A percentile compares a stretch with the other conserved stretches of the same genome.
phyloP scores from a whole-genome alignment of 2,888 invertebrate genomes.

The Schizotus pectinicornis region DNA sequence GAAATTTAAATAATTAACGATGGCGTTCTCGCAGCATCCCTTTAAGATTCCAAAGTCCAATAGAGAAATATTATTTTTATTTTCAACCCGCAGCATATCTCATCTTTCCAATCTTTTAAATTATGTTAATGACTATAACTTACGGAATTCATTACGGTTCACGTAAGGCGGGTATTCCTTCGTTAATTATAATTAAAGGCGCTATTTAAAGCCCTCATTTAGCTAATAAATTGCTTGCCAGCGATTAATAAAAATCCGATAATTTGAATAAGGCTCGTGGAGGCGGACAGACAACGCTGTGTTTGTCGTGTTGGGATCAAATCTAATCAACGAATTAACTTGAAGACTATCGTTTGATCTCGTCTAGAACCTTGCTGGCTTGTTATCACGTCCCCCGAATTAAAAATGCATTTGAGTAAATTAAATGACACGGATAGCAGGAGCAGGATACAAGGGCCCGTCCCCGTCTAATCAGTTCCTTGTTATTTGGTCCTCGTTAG shows the following conservation, averaged over 20 bases:
- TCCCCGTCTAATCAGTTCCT: conserved; percentile 18
- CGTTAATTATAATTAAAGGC: conserved; percentile 27
- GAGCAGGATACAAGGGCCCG: not conserved
- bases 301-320: conserved; percentile 13
- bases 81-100: conserved; percentile 9
- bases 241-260: conserved; percentile 29
- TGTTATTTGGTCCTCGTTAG: conserved; percentile 28
- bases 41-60: not conserved
- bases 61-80: not conserved
- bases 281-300: conserved; percentile 1
- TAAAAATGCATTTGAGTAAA: conserved; percentile 27
- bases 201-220: conserved; percentile 24
- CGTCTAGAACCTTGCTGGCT: not conserved
- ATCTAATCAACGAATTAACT: conserved; percentile 20
- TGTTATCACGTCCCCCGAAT: conserved; percentile 16
- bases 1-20: too few relatives aligned
- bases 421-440: conserved; percentile 3
- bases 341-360: conserved; percentile 3
- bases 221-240: conserved; percentile 23
- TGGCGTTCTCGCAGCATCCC: too few relatives aligned
- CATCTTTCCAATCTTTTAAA: conserved; percentile 22
- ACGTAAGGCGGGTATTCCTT: conserved; percentile 22
- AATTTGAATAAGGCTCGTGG: conserved; percentile 14
- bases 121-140: conserved; percentile 24
- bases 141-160: conserved; percentile 24